Evolutionary conservation across 2,797 vertebrate genomes (phyloP), one percentile per base, ranked within the genome.

Genomic region (Florisuga fusca): DNA sequence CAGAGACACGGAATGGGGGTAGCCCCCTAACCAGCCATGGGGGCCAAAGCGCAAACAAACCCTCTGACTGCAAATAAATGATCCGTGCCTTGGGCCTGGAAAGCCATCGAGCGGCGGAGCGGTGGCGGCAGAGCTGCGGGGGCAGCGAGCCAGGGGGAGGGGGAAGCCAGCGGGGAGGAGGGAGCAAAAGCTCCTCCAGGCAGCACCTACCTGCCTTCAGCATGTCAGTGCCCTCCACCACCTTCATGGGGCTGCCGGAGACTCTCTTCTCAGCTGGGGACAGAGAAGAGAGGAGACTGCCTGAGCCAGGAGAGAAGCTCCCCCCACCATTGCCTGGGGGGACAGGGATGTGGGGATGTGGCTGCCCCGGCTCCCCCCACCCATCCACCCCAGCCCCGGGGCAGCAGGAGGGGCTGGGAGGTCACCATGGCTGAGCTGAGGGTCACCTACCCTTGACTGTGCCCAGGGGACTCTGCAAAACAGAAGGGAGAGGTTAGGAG

Each of bases 191-290:
- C 27, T 79, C 41, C 85, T 68, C 78, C 45, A 13, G 4, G n/a
- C 17, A 22, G 54, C 81, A 98, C 98, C 51, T 93, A 98, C 98
- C 98, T 93, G 98, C 98, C 89, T 98, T 98, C 98, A 98, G 98
- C 97, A 98, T 94, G 15, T 97, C 93, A 7, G 96, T 93, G 72
- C 96, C 96, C n/a, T 97, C 96, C 69, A 80, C 87, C 2, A n/a
- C 94, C 93, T 98, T 96, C 95, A 96, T 43, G 3, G 98, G 98
- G 16, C 96, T 98, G 94, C 96, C 95, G 80, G 95, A 96, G 50
- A 84, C 31, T 29, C 85, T 96, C 84, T 96, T 96, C 84, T 96
- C 96, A 2, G 89, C 92, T 94, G 13, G 43, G 50, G 55, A 51
- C 2, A 7, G 77, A 87, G 72, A 84, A 55, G 50, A 82, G 71